Percentiles rank a stretch among this genome's conserved stretches.
phyloP scores from a whole-genome alignment of 2,888 invertebrate genomes.

The Ctenicera cuprea region DNA sequence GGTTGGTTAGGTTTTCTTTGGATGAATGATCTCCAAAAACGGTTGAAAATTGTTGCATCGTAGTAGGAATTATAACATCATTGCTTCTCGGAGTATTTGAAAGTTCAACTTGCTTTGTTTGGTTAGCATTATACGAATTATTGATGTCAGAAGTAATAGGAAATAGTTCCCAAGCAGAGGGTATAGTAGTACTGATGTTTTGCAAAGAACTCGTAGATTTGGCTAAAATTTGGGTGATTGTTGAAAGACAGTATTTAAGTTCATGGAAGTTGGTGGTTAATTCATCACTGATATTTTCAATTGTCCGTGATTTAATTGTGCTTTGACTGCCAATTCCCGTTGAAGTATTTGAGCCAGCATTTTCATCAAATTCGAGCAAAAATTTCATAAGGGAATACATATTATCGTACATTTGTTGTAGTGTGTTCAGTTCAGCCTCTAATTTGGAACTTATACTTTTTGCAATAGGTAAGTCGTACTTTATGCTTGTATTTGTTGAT shows the following conservation, averaged over 20 bases:
- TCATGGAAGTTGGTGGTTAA: background rate
- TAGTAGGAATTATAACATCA: too few species aligned
- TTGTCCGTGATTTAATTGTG: too few species aligned
- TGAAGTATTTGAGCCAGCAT: background rate
- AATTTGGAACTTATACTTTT: background rate
- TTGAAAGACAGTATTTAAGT: background rate
- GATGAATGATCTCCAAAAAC: too few species aligned
- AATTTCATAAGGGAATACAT: background rate
- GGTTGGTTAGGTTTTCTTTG: too few species aligned
- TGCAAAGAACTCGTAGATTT: background rate
- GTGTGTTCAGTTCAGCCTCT: background rate
- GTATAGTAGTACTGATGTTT: too few species aligned
- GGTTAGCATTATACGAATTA: too few species aligned
- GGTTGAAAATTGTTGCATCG: too few species aligned
- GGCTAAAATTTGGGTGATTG: constrained; percentile 4
- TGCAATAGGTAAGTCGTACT: too few species aligned
- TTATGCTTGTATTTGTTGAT: too few species aligned
- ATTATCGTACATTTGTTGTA: background rate
- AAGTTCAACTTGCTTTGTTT: too few species aligned
- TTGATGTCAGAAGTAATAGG: background rate
- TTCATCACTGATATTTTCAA: background rate
- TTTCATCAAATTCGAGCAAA: background rate
- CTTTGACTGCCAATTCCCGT: too few species aligned
- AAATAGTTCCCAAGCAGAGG: background rate
- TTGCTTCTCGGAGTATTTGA: too few species aligned